Conservation (phyloP, 2,113 vertebrate genomes). For the Oncorhynchus mykiss region DNA sequence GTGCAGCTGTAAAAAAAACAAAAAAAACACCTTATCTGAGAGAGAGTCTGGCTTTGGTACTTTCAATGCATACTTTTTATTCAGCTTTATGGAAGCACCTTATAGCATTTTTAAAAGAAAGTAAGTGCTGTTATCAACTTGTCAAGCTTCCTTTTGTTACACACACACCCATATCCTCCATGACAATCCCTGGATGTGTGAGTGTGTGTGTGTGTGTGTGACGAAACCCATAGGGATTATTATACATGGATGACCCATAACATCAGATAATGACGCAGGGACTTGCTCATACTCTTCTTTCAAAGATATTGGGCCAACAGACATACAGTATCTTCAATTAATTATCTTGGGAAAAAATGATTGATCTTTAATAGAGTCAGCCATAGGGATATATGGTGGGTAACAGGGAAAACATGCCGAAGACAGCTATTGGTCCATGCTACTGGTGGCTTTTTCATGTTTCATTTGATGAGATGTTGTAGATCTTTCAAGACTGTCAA, state of each 20-base stretch:
- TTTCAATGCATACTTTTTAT: background rate
- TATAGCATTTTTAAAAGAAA: conserved; percentile 13
- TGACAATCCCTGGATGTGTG: too few relatives aligned
- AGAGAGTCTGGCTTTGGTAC: conserved; percentile 2
- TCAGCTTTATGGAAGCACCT: background rate
- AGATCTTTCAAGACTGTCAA: background rate
- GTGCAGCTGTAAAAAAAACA: background rate
- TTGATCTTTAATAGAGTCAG: background rate
- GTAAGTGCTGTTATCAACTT: conserved; percentile 22
- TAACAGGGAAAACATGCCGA: background rate
- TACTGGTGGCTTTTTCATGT: background rate
- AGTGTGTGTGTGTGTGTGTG: too few relatives aligned
- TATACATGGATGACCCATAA: too few relatives aligned
- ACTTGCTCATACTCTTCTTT: too few relatives aligned
- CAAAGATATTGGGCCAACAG: too few relatives aligned
- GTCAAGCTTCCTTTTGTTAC: conserved; percentile 18
- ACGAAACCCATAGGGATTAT: too few relatives aligned
- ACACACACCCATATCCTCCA: background rate
- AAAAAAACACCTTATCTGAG: conserved; percentile 15
- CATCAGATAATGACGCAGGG: too few relatives aligned
- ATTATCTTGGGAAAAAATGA: too few relatives aligned
- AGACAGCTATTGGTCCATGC: background rate
- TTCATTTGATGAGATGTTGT: background rate
- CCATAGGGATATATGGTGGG: background rate
- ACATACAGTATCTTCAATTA: too few relatives aligned